Evolutionary conservation across 2,113 vertebrate species (phyloP).

Genomic region (Hiodon tergisus): DNA sequence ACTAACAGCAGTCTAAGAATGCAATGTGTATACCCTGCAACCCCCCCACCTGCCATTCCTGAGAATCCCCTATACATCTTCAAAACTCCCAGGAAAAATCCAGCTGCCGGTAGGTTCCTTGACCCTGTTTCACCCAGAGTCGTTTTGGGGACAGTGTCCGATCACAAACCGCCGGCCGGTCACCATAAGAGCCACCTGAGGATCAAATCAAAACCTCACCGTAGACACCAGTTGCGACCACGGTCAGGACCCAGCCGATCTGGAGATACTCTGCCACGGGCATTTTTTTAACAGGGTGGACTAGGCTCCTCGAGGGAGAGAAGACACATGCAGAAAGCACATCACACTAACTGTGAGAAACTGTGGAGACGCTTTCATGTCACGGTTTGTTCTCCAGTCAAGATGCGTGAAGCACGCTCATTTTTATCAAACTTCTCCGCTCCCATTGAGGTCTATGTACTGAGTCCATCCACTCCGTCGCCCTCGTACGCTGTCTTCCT

Average conservation of each 20-base stretch:
- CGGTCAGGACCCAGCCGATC: slow-evolving; percentile 29
- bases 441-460: not conserved
- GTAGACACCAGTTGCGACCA: slow-evolving; percentile 19
- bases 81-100: no score
- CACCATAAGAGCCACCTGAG: not conserved
- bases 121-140: not conserved
- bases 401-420: not conserved
- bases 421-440: not conserved
- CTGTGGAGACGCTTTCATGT: slow-evolving; percentile 8
- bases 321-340: not conserved
- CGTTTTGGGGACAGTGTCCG: not conserved
- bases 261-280: slow-evolving; percentile 20
- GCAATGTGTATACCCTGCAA: no score
- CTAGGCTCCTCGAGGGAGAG: not conserved
- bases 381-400: slow-evolving; percentile 8
- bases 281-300: slow-evolving; percentile 26
- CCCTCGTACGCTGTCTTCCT: no score
- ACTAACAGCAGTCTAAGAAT: no score
- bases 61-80: no score
- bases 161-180: not conserved
- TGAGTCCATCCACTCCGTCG: not conserved
- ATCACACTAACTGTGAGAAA: not conserved
- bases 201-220: slow-evolving; percentile 29
- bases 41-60: no score
- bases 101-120: not conserved